Conservation (phyloP, 2,797 vertebrate genomes). For the Denticeps clupeoides region DNA sequence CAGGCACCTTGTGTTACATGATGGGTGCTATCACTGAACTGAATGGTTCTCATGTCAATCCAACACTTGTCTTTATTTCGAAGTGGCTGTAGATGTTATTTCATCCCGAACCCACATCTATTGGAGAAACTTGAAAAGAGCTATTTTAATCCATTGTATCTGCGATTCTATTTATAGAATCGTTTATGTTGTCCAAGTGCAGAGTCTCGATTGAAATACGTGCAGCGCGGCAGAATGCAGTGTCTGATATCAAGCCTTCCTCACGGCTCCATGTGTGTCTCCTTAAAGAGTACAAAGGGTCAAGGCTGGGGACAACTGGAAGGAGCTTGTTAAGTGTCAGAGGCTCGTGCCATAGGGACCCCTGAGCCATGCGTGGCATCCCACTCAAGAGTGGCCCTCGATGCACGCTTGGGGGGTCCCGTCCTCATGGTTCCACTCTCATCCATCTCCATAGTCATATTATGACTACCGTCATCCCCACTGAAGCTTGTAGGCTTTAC, state of each 20-base stretch:
- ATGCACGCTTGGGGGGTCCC: conserved; percentile 45
- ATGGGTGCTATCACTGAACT: neutral
- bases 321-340: conserved; percentile 62
- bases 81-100: too few species aligned
- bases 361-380: conserved; percentile 53
- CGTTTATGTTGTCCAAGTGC: conserved; percentile 3
- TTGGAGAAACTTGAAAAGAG: neutral
- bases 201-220: conserved; percentile 33
- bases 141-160: conserved; percentile 14
- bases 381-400: conserved; percentile 24
- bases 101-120: too few species aligned
- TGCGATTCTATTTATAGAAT: conserved; percentile 4
- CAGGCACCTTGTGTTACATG: neutral
- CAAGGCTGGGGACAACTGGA: conserved; percentile 56
- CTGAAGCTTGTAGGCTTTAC: conserved; percentile 30
- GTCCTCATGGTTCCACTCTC: conserved; percentile 21
- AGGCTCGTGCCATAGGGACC: conserved; percentile 60
- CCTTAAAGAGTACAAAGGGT: conserved; percentile 52
- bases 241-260: conserved; percentile 18
- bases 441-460: conserved; percentile 48
- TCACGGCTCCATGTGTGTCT: conserved; percentile 1
- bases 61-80: too few species aligned
- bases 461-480: conserved; percentile 45
- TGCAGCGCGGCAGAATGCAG: conserved; percentile 21
- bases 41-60: too few species aligned